Evolutionary conservation across 2,113 vertebrate genomes (phyloP).

Genomic region (Caranx ignobilis): DNA sequence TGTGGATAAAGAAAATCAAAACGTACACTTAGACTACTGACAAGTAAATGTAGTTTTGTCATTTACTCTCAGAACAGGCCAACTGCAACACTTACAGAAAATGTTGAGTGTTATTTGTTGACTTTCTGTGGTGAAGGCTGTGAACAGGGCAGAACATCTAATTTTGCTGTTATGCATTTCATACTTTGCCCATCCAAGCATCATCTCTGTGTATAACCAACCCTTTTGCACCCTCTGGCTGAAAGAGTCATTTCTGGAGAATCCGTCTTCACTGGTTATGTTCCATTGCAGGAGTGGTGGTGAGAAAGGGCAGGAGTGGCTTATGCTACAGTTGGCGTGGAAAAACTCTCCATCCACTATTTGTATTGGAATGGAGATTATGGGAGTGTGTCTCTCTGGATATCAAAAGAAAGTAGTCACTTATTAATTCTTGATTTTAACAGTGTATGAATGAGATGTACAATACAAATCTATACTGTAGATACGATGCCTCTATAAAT

Average conservation of each 20-base stretch:
- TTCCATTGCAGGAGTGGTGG: constrained; percentile 42
- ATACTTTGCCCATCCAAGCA: constrained; percentile 4
- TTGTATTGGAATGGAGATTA: background rate
- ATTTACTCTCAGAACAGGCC: background rate
- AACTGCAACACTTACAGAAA: constrained; percentile 50
- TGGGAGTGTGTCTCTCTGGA: constrained; percentile 38
- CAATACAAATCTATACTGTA: no score
- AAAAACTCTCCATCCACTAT: constrained; percentile 44
- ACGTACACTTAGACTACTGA: background rate
- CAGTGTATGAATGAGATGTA: no score
- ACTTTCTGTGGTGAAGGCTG: constrained; percentile 16
- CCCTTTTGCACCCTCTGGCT: background rate
- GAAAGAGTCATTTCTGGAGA: no score
- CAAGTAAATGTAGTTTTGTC: background rate
- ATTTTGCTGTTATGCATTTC: constrained; percentile 38
- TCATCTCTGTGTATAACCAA: constrained; percentile 27
- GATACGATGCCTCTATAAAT: no score
- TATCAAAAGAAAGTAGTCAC: background rate
- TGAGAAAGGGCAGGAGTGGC: constrained; percentile 51
- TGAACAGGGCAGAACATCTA: constrained; percentile 40
- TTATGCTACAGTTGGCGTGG: constrained; percentile 42
- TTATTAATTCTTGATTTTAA: no score
- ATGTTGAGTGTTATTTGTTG: constrained; percentile 25
- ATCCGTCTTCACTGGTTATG: no score
- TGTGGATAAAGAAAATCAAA: constrained; percentile 15